Evolutionary conservation across 2,797 vertebrate genomes (phyloP), one percentile per base, ranked within the genome.

Genomic region (Chromobotia macracanthus): DNA sequence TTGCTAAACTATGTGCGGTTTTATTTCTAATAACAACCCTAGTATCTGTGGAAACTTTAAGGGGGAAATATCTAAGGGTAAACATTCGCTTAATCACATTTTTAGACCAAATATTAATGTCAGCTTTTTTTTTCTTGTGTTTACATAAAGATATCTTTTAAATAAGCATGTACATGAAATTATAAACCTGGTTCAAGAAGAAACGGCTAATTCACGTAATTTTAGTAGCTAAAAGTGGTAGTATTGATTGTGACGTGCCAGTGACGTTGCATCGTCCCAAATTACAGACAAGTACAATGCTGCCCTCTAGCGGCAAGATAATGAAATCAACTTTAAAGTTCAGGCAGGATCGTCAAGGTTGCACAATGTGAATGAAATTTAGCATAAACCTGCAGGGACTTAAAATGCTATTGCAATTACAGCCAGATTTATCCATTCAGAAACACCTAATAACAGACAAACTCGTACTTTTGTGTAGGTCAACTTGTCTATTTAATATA

Each of bases 401-500:
- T 21, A 10, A 11, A 63, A 23, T 63, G 23, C 60, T 44, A 46
- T 12, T 12, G 41, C 10, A 55, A 55, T n/a, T n/a, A 19, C 18
- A 21, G 18, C n/a, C n/a, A 46, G 13, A 53, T 51, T n/a, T n/a
- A 83, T 38, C n/a, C 23, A 44, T 53, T 64, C n/a, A n/a, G n/a
- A n/a, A n/a, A n/a, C n/a, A n/a, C n/a, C n/a, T 93, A 93, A 68
- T 74, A 19, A 76, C 72, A 84, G 78, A 73, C 78, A 84, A 63
- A 81, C 63, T 60, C 61, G 25, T 28, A 82, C 80, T 69, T 84
- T 18, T 87, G 82, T 88, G 88, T 93, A 93, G 91, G 93, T 94
- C 94, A 94, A 94, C 93, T 93, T 93, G 93, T 94, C 94, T 94
- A 94, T 94, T 94, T 94, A 94, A 94, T 94, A 94, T 94, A 95